These are phyloP conservation scores for Junonia oenone DNA, from an alignment of 2,888 invertebrate genomes.

Conservation along the genomic window DNA sequence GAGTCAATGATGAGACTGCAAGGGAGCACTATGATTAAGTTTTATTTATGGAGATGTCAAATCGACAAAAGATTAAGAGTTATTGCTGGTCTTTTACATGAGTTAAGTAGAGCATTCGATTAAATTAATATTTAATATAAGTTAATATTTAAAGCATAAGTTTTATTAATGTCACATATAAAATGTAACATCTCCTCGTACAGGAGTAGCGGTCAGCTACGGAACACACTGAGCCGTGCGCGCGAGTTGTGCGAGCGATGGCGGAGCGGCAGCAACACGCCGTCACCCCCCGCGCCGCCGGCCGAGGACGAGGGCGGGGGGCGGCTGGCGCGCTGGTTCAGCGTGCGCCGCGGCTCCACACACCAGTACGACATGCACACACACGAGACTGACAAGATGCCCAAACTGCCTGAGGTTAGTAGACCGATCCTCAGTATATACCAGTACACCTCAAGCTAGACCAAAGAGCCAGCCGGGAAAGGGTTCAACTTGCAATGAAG, in stretches of 20 bases:
- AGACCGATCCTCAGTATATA: neutral
- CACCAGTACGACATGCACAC: conserved; percentile 87
- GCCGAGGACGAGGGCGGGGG: conserved; percentile 84
- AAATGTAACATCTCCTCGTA: conserved; percentile 20
- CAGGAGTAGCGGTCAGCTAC: conserved; percentile 88
- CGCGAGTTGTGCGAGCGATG: conserved; percentile 91
- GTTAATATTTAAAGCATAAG: too few relatives aligned
- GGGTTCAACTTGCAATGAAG: too few relatives aligned
- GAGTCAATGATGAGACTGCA: conserved; percentile 34
- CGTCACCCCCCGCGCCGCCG: conserved; percentile 57
- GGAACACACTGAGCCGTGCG: conserved; percentile 89
- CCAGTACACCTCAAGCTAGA: neutral
- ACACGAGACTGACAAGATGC: conserved; percentile 83
- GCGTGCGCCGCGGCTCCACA: conserved; percentile 89
- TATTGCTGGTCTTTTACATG: neutral
- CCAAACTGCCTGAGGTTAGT: conserved; percentile 87
- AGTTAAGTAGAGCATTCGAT: too few relatives aligned
- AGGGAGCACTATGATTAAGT: conserved; percentile 26
- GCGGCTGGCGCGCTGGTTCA: conserved; percentile 92
- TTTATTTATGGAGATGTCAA: neutral
- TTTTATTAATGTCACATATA: too few relatives aligned
- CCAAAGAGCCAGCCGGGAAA: too few relatives aligned
- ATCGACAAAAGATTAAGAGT: neutral
- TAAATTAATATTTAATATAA: too few relatives aligned
- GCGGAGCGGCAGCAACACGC: conserved; percentile 69